Percentiles rank a stretch among this genome's conserved stretches.
phyloP scores from a whole-genome alignment of 1,140 invertebrate species.

The Zeugodacus cucurbitae region DNA sequence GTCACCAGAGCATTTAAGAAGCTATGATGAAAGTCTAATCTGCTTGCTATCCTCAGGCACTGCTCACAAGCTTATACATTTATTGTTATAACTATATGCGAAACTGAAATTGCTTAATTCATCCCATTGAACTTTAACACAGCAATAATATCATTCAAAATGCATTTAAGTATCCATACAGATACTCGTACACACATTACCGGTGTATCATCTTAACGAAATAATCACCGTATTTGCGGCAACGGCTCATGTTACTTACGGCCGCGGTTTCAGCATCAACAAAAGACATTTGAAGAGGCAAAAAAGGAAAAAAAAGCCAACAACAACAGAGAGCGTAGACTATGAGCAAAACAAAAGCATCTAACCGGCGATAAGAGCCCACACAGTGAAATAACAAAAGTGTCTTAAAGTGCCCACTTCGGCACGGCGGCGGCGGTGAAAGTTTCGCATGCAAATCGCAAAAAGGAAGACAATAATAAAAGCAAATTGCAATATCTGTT shows the following conservation, averaged over 20 bases:
- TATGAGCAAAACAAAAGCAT: background rate
- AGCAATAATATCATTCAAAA: no score
- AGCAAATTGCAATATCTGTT: background rate
- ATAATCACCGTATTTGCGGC: background rate
- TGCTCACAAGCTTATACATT: no score
- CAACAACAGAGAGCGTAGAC: background rate
- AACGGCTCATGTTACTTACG: background rate
- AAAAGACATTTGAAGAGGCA: background rate
- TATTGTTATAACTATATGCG: no score
- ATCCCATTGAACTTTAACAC: no score
- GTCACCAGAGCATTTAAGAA: no score
- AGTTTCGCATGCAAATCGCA: slow-evolving; percentile 22
- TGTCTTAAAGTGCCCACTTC: background rate
- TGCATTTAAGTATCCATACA: no score
- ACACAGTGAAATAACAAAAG: background rate
- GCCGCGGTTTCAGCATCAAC: background rate
- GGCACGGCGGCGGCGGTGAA: background rate
- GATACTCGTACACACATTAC: no score
- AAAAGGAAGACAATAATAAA: slow-evolving; percentile 14
- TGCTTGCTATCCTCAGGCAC: no score
- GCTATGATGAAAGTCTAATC: no score
- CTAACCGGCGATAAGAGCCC: background rate
- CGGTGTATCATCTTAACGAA: background rate
- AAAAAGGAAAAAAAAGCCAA: background rate
- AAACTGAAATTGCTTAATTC: no score